These are phyloP conservation scores for Beris chalybata DNA, from an alignment of 2,888 invertebrate species.

Conservation along the genomic window DNA sequence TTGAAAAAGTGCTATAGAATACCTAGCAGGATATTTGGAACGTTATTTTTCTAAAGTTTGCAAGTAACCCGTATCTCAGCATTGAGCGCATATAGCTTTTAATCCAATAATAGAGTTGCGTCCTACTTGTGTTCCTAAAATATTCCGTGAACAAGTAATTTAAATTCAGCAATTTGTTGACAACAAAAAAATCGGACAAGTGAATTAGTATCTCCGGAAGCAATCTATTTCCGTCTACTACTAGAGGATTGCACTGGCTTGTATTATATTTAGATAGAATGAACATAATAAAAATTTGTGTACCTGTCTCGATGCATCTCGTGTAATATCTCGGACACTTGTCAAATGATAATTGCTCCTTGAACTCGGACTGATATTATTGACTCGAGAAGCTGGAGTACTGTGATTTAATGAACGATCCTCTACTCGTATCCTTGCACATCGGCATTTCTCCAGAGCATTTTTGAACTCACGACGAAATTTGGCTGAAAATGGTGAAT, in stretches of 20 bases:
- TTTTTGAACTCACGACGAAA: constrained; percentile 72
- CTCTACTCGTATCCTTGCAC: constrained; percentile 46
- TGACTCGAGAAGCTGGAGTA: constrained; percentile 42
- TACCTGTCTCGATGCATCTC: constrained; percentile 44
- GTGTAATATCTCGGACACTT: constrained; percentile 44
- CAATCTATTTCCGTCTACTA: neutral
- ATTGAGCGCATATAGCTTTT: too few relatives aligned
- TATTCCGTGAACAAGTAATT: too few relatives aligned
- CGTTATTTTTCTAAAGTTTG: too few relatives aligned
- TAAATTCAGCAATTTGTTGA: too few relatives aligned
- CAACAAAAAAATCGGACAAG: too few relatives aligned
- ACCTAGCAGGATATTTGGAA: too few relatives aligned
- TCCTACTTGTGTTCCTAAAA: too few relatives aligned
- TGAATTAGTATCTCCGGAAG: too few relatives aligned
- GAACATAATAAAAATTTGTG: neutral
- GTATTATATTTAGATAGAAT: neutral
- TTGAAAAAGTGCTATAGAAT: too few relatives aligned
- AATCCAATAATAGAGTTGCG: too few relatives aligned
- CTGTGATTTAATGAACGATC: constrained; percentile 44
- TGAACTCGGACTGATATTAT: constrained; percentile 44
- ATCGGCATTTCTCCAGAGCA: constrained; percentile 67
- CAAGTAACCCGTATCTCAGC: too few relatives aligned
- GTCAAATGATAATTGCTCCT: constrained; percentile 46
- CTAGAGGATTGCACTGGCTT: neutral
- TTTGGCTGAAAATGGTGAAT: constrained; percentile 63